A percentile compares a stretch with the other conserved stretches of the same genome.
phyloP scores from a whole-genome alignment of 1,140 invertebrate species.

The Diorhabda elongata region DNA sequence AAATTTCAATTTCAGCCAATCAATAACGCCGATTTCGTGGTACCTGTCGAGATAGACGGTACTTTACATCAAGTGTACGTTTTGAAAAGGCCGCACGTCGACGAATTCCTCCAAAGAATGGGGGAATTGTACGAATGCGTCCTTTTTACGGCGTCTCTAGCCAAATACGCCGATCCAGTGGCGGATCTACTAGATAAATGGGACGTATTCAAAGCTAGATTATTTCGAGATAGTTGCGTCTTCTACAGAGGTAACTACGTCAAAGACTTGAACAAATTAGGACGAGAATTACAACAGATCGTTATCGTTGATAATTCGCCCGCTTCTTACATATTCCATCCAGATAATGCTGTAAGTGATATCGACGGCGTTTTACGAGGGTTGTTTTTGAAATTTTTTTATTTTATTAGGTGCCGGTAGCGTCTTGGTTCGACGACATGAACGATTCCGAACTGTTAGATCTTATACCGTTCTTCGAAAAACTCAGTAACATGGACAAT shows the following conservation, averaged over 20 bases:
- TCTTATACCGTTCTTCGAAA: constrained; percentile 93
- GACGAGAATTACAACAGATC: constrained; percentile 92
- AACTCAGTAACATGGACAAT: constrained; percentile 89
- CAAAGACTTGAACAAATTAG: constrained; percentile 97
- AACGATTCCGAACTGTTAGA: constrained; percentile 91
- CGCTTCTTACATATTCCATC: constrained; percentile 99
- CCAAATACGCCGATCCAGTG: constrained; percentile 99
- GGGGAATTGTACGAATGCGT: constrained; percentile 99
- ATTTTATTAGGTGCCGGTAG: constrained; percentile 80
- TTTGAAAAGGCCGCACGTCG: constrained; percentile 97
- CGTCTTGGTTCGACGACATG: constrained; percentile 97
- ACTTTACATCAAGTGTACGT: constrained; percentile 99
- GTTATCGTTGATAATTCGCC: constrained; percentile 99
- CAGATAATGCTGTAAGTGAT: constrained; percentile 94
- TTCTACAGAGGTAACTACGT: constrained; percentile 99
- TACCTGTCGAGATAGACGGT: constrained; percentile 99
- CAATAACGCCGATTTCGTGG: constrained; percentile 99
- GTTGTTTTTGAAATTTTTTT: constrained; percentile 6
- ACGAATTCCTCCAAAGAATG: constrained; percentile 97
- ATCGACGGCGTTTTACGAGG: background rate
- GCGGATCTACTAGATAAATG: constrained; percentile 96
- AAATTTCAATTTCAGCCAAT: constrained; percentile 76
- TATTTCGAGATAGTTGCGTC: constrained; percentile 99
- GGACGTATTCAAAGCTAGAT: constrained; percentile 92
- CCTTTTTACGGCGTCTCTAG: constrained; percentile 97